Conservation (phyloP, 2,888 invertebrate genomes). For the Lepidochitona cinerea region DNA sequence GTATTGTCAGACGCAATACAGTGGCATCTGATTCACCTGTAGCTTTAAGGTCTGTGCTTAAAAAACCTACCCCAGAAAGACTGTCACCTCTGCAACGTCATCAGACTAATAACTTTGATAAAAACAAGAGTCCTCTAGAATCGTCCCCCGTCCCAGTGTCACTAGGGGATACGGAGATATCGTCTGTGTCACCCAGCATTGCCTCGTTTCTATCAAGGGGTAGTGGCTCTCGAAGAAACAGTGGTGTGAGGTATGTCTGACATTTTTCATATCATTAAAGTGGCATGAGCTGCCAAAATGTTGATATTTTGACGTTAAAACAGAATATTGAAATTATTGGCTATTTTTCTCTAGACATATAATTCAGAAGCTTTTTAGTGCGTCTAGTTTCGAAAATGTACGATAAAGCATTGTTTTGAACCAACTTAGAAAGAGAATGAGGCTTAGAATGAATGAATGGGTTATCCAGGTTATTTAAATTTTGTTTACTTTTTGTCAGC, state of each 20-base stretch:
- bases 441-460: too few relatives aligned
- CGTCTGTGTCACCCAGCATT: constrained; percentile 36
- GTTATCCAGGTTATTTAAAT: too few relatives aligned
- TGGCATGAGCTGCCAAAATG: too few relatives aligned
- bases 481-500: too few relatives aligned
- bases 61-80: constrained; percentile 39
- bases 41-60: constrained; percentile 39
- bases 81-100: constrained; percentile 43
- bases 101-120: not conserved
- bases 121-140: constrained; percentile 6
- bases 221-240: constrained; percentile 50
- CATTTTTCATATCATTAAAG: too few relatives aligned
- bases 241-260: constrained; percentile 39
- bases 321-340: too few relatives aligned
- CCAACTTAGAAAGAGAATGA: too few relatives aligned
- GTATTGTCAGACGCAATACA: not conserved
- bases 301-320: too few relatives aligned
- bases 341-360: too few relatives aligned
- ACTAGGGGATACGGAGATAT: constrained; percentile 29
- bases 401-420: too few relatives aligned
- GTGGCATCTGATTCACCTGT: not conserved
- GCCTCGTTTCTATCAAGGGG: constrained; percentile 54
- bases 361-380: too few relatives aligned
- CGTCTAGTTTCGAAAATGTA: too few relatives aligned
- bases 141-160: not conserved